Evolutionary conservation across 2,797 vertebrate genomes (phyloP).

Genomic region (Australoheros facetus): DNA sequence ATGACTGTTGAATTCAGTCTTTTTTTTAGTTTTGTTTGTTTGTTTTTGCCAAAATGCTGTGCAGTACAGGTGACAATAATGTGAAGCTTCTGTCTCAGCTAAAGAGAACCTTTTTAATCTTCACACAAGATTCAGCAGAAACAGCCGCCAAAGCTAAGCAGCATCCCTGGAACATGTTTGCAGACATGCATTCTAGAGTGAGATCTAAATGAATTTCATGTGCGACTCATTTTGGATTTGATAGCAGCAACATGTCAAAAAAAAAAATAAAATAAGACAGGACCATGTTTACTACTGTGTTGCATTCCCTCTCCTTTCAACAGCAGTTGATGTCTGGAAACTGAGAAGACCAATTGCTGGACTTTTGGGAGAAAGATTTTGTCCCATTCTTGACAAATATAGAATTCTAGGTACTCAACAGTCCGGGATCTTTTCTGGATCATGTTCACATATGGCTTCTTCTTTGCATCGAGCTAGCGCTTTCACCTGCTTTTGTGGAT

Average conservation of each 20-base stretch:
- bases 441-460: background rate
- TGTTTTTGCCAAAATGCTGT: background rate
- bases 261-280: background rate
- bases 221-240: background rate
- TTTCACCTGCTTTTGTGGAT: no score
- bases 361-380: background rate
- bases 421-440: background rate
- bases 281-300: background rate
- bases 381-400: background rate
- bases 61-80: background rate
- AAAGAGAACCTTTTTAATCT: background rate
- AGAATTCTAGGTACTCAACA: background rate
- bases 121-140: background rate
- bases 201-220: background rate
- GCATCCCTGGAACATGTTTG: background rate
- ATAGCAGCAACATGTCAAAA: background rate
- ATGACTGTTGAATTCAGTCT: no score
- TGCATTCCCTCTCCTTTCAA: background rate
- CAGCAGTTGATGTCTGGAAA: background rate
- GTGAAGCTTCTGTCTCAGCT: background rate
- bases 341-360: background rate
- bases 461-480: background rate
- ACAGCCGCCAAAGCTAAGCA: conserved; percentile 6
- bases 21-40: background rate
- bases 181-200: background rate